Evolutionary conservation across 2,797 vertebrate genomes (phyloP).

Genomic region (Girardinus metallicus): DNA sequence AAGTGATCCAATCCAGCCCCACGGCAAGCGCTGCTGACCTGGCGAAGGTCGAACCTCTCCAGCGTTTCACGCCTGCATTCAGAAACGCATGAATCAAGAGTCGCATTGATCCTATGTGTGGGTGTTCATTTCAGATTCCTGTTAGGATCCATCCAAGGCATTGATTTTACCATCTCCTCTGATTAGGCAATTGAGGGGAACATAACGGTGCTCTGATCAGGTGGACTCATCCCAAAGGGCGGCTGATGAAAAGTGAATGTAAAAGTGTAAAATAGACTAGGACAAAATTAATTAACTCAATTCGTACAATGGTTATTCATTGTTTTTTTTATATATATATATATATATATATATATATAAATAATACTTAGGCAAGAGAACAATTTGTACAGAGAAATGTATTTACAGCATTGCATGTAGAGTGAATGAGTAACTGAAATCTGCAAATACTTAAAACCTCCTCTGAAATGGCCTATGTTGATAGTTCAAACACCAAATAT

Average conservation of each 20-base stretch:
- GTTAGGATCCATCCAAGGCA: slow-evolving; percentile 82
- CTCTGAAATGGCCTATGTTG: neutral
- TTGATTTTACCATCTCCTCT: slow-evolving; percentile 85
- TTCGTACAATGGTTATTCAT: neutral
- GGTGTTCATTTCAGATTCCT: slow-evolving; percentile 87
- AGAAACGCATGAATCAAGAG: slow-evolving; percentile 48
- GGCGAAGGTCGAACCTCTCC: slow-evolving; percentile 69
- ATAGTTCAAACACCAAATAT: neutral
- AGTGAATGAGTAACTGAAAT: neutral
- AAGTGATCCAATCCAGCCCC: slow-evolving; percentile 55
- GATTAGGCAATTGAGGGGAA: slow-evolving; percentile 83
- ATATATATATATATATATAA: too few species aligned
- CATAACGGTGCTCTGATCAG: slow-evolving; percentile 66
- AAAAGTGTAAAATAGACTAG: slow-evolving; percentile 13
- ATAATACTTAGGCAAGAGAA: neutral
- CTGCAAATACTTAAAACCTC: neutral
- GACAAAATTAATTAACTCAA: neutral
- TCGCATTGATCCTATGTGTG: slow-evolving; percentile 73
- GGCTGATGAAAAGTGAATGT: slow-evolving; percentile 35
- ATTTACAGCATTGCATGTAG: neutral
- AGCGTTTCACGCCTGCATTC: slow-evolving; percentile 34
- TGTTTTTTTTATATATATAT: neutral
- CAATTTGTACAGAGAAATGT: neutral
- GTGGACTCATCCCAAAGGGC: slow-evolving; percentile 64
- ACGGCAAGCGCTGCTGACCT: slow-evolving; percentile 46